A percentile compares a stretch with the other conserved stretches of the same genome.
Evolutionary conservation across 2,888 invertebrate species (phyloP).

Genomic region (Ophioninae sp.): DNA sequence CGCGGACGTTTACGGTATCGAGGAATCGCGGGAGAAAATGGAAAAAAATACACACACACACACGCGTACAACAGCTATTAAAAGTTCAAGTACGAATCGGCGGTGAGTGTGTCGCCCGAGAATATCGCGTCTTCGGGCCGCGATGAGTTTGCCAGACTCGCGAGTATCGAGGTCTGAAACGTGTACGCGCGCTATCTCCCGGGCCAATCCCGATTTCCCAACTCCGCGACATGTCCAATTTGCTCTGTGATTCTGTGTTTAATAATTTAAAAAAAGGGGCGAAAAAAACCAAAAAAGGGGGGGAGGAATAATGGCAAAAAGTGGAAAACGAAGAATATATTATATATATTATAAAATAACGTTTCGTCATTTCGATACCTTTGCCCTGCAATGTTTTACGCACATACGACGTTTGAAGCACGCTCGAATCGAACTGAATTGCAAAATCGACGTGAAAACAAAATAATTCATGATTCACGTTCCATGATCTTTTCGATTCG

Average conservation of each 20-base stretch:
- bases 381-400: constrained; percentile 7
- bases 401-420: not conserved
- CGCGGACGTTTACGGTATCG: constrained; percentile 41
- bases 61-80: constrained; percentile 1
- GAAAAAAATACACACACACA: constrained; percentile 48
- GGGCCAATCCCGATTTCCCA: constrained; percentile 44
- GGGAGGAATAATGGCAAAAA: constrained; percentile 55
- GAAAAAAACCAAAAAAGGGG: constrained; percentile 46
- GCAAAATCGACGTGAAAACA: not conserved
- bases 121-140: not conserved
- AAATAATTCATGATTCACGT: not conserved
- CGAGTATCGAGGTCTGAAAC: not conserved
- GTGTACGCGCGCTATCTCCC: constrained; percentile 67
- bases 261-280: constrained; percentile 71
- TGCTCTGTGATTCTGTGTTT: constrained; percentile 80
- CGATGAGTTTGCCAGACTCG: not conserved
- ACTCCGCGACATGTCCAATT: constrained; percentile 77
- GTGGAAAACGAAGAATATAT: constrained; percentile 54
- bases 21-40: constrained; percentile 32
- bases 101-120: not conserved
- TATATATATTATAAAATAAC: constrained; percentile 58
- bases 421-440: not conserved
- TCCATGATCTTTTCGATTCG: not conserved
- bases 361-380: constrained; percentile 54
- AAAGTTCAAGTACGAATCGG: constrained; percentile 52